A percentile compares a stretch with the other conserved stretches of the same genome.
Evolutionary conservation across 2,888 invertebrate species (phyloP).

Genomic region (Caenorhabditis sp.): DNA sequence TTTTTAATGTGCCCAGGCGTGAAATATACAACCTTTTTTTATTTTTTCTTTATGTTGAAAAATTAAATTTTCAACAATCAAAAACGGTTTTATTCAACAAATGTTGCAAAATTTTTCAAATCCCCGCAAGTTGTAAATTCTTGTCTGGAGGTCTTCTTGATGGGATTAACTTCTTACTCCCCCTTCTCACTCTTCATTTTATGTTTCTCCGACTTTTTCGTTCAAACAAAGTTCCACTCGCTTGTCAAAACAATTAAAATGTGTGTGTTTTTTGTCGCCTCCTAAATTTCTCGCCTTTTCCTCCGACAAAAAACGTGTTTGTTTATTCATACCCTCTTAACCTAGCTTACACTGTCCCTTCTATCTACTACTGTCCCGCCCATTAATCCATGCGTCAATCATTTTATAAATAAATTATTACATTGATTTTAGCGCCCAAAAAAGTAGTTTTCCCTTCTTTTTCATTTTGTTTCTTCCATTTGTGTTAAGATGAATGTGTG

Average conservation of each 20-base stretch:
- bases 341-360: constrained; percentile 23
- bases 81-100: too few relatives aligned
- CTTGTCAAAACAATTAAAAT: neutral
- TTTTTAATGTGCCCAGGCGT: too few relatives aligned
- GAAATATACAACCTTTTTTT: too few relatives aligned
- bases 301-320: constrained; percentile 14
- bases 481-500: neutral
- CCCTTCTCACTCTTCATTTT: constrained; percentile 5
- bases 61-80: too few relatives aligned
- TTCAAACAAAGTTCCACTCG: neutral
- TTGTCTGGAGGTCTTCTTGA: constrained; percentile 4
- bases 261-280: neutral
- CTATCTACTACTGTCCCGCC: neutral
- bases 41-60: too few relatives aligned
- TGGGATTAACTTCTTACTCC: too few relatives aligned
- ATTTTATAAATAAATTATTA: neutral
- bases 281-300: neutral
- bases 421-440: neutral
- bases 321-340: constrained; percentile 37
- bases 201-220: constrained; percentile 19
- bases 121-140: too few relatives aligned
- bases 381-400: neutral
- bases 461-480: neutral
- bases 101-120: too few relatives aligned
- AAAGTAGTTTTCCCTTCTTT: neutral